A percentile compares a stretch with the other conserved stretches of the same genome.
Evolutionary conservation across 2,113 vertebrate genomes (phyloP).

Genomic region (Alouatta palliata): DNA sequence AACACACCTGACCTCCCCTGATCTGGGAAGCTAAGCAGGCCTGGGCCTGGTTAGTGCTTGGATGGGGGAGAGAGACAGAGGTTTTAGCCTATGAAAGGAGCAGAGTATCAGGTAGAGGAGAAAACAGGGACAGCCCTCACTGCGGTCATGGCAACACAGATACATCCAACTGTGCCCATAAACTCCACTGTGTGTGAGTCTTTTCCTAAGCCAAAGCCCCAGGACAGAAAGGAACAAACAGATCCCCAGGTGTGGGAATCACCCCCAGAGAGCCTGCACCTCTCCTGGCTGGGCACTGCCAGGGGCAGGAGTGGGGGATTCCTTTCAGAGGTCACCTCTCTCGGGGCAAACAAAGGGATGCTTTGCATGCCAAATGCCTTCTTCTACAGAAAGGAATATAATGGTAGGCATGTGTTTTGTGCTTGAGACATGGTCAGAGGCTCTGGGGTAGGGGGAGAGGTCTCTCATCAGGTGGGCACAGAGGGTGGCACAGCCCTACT

Average conservation of each 20-base stretch:
- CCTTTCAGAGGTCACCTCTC: background rate
- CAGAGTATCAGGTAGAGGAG: background rate
- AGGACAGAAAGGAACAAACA: background rate
- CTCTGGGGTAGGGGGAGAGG: fast-evolving
- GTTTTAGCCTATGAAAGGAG: slow-evolving; percentile 48
- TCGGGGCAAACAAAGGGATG: background rate
- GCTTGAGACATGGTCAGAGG: background rate
- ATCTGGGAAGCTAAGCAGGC: background rate
- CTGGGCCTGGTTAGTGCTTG: background rate
- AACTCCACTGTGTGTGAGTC: background rate
- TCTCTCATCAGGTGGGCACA: background rate
- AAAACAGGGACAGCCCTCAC: slow-evolving; percentile 30
- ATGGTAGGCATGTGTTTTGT: background rate
- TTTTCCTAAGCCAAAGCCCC: slow-evolving; percentile 15
- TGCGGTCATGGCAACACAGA: slow-evolving; percentile 78
- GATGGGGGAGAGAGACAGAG: background rate
- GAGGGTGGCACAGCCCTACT: background rate
- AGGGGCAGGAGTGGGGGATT: background rate
- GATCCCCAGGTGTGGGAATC: background rate
- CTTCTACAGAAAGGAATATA: background rate
- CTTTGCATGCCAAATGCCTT: background rate
- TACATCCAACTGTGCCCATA: slow-evolving; percentile 43
- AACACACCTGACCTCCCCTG: background rate
- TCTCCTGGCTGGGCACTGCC: background rate
- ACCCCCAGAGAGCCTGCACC: background rate